Percentiles rank a stretch among this genome's conserved stretches.
These are phyloP conservation scores for Protomyctophum bolini DNA, from an alignment of 2,113 vertebrate genomes.

Conservation along the genomic window DNA sequence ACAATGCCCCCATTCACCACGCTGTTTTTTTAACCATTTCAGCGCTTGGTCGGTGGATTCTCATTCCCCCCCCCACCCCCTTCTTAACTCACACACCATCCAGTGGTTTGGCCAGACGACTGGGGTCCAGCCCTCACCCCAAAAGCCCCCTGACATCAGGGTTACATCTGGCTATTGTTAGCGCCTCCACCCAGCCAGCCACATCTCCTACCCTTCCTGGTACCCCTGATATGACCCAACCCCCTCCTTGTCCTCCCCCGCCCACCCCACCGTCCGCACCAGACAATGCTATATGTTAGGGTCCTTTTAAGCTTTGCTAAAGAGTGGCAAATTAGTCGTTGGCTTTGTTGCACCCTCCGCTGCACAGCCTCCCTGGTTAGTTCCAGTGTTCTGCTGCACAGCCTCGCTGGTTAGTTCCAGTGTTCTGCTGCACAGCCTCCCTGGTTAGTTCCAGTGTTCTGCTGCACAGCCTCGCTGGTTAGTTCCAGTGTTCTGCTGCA, in stretches of 20 bases:
- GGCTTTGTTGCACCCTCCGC: neutral
- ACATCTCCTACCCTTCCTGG: neutral
- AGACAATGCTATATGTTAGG: constrained; percentile 10
- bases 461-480: too few species aligned
- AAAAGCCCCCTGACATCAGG: neutral
- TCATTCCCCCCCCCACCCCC: neutral
- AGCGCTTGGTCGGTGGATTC: neutral
- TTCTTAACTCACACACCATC: constrained; percentile 1
- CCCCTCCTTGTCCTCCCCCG: neutral
- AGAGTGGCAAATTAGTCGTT: constrained; percentile 32
- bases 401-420: too few species aligned
- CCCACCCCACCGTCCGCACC: neutral
- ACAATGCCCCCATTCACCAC: constrained; percentile 63
- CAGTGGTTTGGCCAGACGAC: neutral
- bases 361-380: neutral
- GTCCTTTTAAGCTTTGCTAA: neutral
- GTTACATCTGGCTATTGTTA: constrained; percentile 4
- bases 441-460: too few species aligned
- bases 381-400: neutral
- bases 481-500: too few species aligned
- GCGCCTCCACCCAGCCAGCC: neutral
- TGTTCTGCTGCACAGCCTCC: too few species aligned
- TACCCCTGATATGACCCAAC: neutral
- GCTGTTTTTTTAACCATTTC: constrained; percentile 42
- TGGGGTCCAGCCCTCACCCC: neutral